Base-by-base conservation (phyloP, 2,888 invertebrate species). In the Athripsodes cinereus region DNA sequence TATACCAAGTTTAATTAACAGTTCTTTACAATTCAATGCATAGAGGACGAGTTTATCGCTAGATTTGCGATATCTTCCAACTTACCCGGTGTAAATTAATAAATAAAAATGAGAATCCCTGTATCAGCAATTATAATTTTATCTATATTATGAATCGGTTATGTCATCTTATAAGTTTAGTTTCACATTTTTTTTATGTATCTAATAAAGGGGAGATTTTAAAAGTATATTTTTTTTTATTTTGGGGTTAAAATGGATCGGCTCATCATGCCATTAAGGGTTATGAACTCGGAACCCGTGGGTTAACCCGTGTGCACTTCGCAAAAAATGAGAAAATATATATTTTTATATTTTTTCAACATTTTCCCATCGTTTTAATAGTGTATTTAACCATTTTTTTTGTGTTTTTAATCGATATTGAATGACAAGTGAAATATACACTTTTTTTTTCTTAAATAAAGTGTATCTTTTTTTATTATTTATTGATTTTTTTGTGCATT, bases 361-460 rank as follows among this genome's bases (percentile, higher is more conserved):
- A 40, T n/a, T n/a, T 40, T 40, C 40, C 40, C 40, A 40, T 8
- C 2, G 40, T 5, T 47, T 44, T 19, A 47, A 47, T 47, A 21
- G 47, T 6, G 13, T 47, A 20, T 47, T 47, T 20, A 47, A 20
- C 47, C 19, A 47, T 47, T 47, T 47, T 47, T 19, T 34, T 34
- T 31, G 21, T 22, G 19, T 48, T 34, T 52, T 57, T 52, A 58
- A 56, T 62, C 57, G 59, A 57, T 21, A 20, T 18, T 21, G 26
- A 57, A 59, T 62, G 61, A 62, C 61, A 62, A 61, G 61, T 61
- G 61, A 58, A 58, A 58, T 53, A 26, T 52, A 58, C 53, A 61
- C 13, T 40, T 40, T 40, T 40, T 40, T 40, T 31, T 31, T 31
- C 11, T 8, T 31, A 31, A 40, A 40, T 40, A 40, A 8, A 40